Evolutionary conservation across 2,113 vertebrate species (phyloP), one percentile per base, ranked within the genome.

Genomic region (Puntigrus tetrazona): DNA sequence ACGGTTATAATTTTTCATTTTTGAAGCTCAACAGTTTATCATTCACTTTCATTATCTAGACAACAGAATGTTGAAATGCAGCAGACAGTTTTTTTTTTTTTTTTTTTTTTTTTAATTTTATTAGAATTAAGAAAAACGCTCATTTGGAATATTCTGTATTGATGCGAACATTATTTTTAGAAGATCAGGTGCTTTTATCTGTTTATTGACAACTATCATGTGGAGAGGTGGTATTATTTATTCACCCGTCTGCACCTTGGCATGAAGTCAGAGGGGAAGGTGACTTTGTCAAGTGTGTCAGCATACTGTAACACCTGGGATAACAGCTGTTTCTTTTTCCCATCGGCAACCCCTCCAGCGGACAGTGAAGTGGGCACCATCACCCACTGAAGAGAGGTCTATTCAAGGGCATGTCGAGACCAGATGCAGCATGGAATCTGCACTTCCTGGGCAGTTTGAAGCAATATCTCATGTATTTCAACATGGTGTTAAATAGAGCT

Each of bases 261-360:
- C 84, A 78, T 1, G 0, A 57, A 86, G 86, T 88, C 78, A 3
- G 72, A 81, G 29, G 20, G 55, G 43, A 69, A 69, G 63, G 25
- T 11, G 38, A 76, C 85, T 87, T 86, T 90, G 88, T 86, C 86
- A 89, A 75, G 41, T 82, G 47, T 59, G 74, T 80, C 75, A 85
- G 76, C 50, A 77, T 50, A 27, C 43, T 50, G 2, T 14, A 70
- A 81, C 90, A 91, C 90, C 87, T 90, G 89, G 86, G 45, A 86
- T 25, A 69, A 87, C 90, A 89, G 85, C 87, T 92, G 91, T 82
- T 87, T 16, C 18, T 78, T 83, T 83, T 47, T 83, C 84, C 65
- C 75, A 88, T 82, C 63, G 84, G 86, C 22, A 13, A 18, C 0
- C n/a, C 31, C 52, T 41, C 76, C 84, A 79, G 76, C n/a, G 1